Evolutionary conservation across 37 sponge, comb jelly and placozoan genomes (phyloP).

Genomic region (Halichondria panicea): DNA sequence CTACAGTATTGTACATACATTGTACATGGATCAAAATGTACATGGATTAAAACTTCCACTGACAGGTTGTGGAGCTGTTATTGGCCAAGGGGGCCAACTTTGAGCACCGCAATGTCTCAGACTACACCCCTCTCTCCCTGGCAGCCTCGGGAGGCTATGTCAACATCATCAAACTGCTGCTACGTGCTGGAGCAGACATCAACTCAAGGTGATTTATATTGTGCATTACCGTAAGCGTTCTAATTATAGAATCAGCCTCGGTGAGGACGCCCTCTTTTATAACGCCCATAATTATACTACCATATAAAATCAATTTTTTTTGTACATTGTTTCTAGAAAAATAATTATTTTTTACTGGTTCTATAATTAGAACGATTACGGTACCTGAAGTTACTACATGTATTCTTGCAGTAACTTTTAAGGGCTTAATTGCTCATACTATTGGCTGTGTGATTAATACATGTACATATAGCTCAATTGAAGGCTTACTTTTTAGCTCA

Average conservation of each 20-base stretch:
- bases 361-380: too few relatives aligned
- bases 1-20: not conserved
- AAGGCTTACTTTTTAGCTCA: not conserved
- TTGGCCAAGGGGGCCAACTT: conserved; percentile 79
- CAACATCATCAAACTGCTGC: conserved; percentile 83
- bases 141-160: conserved; percentile 91
- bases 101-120: conserved; percentile 92
- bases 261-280: not conserved
- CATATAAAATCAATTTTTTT: too few relatives aligned
- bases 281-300: too few relatives aligned
- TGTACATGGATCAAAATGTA: conserved; percentile 2
- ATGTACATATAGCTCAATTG: not conserved
- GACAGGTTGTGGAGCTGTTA: conserved; percentile 83
- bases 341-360: too few relatives aligned
- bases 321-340: too few relatives aligned
- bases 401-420: too few relatives aligned
- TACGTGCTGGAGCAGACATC: conserved; percentile 82
- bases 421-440: not conserved
- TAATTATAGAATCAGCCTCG: not conserved
- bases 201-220: conserved; percentile 69
- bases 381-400: too few relatives aligned
- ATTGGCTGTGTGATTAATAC: not conserved
- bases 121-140: conserved; percentile 91
- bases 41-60: not conserved
- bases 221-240: not conserved